These are phyloP conservation scores for Cirrhinus molitorella DNA, from an alignment of 2,797 vertebrate species.

Conservation along the genomic window DNA sequence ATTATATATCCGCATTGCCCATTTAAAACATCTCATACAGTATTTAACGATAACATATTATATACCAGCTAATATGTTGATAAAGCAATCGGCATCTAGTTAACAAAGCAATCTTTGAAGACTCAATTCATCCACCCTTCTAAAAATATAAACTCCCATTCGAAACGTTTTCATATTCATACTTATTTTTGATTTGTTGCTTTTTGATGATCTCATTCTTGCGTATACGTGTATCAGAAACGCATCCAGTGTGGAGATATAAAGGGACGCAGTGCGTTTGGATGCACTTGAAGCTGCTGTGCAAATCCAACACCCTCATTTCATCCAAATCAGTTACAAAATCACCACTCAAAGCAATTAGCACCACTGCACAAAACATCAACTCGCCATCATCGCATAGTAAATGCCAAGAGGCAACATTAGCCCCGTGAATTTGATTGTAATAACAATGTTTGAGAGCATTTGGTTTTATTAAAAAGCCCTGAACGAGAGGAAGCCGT, in stretches of 20 bases:
- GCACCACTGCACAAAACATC: constrained; percentile 8
- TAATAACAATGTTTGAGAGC: constrained; percentile 4
- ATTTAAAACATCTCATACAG: constrained; percentile 23
- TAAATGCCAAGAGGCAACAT: background rate
- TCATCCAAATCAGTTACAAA: background rate
- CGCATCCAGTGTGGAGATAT: background rate
- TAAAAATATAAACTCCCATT: background rate
- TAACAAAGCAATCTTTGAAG: background rate
- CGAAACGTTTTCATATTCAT: background rate
- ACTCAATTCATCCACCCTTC: constrained; percentile 18
- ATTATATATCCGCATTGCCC: background rate
- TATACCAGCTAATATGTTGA: background rate
- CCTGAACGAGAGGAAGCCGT: background rate
- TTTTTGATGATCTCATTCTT: background rate
- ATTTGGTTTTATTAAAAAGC: constrained; percentile 6
- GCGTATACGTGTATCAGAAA: background rate
- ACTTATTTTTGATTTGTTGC: constrained; percentile 8
- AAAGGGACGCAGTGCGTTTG: background rate
- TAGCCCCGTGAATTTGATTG: background rate
- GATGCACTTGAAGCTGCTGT: constrained; percentile 1
- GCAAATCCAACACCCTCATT: background rate
- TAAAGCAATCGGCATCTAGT: background rate
- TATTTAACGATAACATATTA: constrained; percentile 37
- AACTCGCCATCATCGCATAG: background rate
- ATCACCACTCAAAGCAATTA: constrained; percentile 9